phyloP scores from a whole-genome alignment of 2,888 invertebrate species.

The Noctua comes region DNA sequence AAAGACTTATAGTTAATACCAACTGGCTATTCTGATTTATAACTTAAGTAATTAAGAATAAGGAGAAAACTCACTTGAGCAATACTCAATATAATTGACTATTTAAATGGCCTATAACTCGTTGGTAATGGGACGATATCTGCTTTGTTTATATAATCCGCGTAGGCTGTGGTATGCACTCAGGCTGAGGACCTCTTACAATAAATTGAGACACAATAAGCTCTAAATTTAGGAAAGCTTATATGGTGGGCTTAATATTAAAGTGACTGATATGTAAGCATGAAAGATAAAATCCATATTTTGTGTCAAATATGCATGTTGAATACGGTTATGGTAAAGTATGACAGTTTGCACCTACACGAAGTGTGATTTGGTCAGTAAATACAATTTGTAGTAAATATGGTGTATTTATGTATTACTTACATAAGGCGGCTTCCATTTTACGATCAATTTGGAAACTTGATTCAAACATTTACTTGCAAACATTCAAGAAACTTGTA shows the following conservation, averaged over 20 bases:
- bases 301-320: constrained; percentile 41
- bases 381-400: constrained; percentile 34
- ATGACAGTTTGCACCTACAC: constrained; percentile 54
- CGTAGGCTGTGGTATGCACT: constrained; percentile 68
- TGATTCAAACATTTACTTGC: constrained; percentile 19
- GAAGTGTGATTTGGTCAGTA: constrained; percentile 13
- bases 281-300: constrained; percentile 36
- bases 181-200: constrained; percentile 44
- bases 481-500: constrained; percentile 3
- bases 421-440: constrained; percentile 1
- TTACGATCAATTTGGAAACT: constrained; percentile 1
- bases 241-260: constrained; percentile 22
- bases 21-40: constrained; percentile 28
- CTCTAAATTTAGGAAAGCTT: constrained; percentile 47
- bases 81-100: constrained; percentile 77
- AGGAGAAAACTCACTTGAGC: constrained; percentile 68
- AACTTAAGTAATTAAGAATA: constrained; percentile 70
- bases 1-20: constrained; percentile 11
- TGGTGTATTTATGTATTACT: constrained; percentile 27
- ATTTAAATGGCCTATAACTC: constrained; percentile 78
- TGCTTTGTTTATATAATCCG: constrained; percentile 72
- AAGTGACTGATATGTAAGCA: constrained; percentile 29
- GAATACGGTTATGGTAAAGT: constrained; percentile 22
- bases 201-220: constrained; percentile 57
- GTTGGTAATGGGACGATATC: constrained; percentile 78